phyloP scores from a whole-genome alignment of 2,797 vertebrate genomes.

The Sebastes baramenuke region DNA sequence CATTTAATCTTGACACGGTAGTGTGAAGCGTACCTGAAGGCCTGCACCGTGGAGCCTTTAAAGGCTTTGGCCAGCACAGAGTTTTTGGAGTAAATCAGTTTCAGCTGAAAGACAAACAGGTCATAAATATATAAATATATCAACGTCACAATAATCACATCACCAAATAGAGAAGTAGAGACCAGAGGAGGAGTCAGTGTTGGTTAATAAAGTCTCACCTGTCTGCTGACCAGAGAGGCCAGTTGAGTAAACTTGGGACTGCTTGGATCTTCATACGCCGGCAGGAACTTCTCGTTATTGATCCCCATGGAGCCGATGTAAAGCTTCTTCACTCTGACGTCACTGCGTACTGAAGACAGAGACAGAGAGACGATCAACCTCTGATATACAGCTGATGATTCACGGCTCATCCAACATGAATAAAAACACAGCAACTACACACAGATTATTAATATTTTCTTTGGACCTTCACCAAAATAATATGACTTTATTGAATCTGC shows the following conservation, averaged over 20 bases:
- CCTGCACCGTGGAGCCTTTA: slow-evolving; percentile 80
- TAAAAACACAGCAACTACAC: no score
- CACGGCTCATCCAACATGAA: no score
- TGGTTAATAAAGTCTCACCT: slow-evolving; percentile 72
- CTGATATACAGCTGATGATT: accelerated
- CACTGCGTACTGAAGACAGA: slow-evolving; percentile 74
- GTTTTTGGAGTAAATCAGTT: slow-evolving; percentile 80
- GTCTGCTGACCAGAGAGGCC: slow-evolving; percentile 81
- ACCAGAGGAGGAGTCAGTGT: background rate
- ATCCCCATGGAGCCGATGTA: slow-evolving; percentile 88
- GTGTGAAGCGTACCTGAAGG: slow-evolving; percentile 86
- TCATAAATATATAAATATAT: background rate
- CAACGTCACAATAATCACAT: background rate
- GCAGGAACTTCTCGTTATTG: slow-evolving; percentile 75
- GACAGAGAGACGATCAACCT: background rate
- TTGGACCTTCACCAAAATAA: no score
- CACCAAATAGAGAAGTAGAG: background rate
- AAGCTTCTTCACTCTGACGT: slow-evolving; percentile 65
- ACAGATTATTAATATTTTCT: no score
- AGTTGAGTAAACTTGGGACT: slow-evolving; percentile 80
- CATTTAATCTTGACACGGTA: no score
- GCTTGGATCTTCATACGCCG: slow-evolving; percentile 83
- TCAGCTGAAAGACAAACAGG: slow-evolving; percentile 82
- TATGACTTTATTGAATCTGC: no score
- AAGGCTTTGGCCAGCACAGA: slow-evolving; percentile 81